These are phyloP conservation scores for Sebastes trivittatus DNA, from an alignment of 2,797 vertebrate genomes.

Conservation along the genomic window DNA sequence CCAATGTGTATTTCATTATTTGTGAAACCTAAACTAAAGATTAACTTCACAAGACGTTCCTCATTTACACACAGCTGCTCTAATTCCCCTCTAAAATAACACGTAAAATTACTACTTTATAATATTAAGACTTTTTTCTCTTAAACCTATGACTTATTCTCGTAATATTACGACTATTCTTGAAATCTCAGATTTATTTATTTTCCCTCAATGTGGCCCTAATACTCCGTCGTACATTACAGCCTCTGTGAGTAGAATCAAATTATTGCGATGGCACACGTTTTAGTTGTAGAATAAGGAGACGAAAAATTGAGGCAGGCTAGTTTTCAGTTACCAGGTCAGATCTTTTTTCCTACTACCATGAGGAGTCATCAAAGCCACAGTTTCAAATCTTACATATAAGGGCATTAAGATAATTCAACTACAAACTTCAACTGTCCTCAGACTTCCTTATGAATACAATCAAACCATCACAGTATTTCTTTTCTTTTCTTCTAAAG, in stretches of 20 bases:
- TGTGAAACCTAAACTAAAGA: too few relatives aligned
- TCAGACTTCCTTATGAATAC: neutral
- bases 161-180: too few relatives aligned
- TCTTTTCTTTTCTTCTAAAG: neutral
- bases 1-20: too few relatives aligned
- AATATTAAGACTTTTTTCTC: too few relatives aligned
- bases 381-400: neutral
- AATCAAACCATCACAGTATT: conserved; percentile 14
- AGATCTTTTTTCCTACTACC: neutral
- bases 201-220: too few relatives aligned
- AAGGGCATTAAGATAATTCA: neutral
- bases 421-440: neutral
- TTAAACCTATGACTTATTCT: too few relatives aligned
- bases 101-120: too few relatives aligned
- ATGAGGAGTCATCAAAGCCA: neutral
- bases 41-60: too few relatives aligned
- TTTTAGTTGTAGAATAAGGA: neutral
- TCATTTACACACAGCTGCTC: too few relatives aligned
- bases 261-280: neutral
- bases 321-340: neutral
- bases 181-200: too few relatives aligned
- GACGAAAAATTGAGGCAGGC: neutral
- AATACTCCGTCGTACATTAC: neutral
- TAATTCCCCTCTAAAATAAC: too few relatives aligned
- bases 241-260: neutral